Base-by-base conservation (phyloP, 2,888 invertebrate genomes). In the Pterostichus madidus region DNA sequence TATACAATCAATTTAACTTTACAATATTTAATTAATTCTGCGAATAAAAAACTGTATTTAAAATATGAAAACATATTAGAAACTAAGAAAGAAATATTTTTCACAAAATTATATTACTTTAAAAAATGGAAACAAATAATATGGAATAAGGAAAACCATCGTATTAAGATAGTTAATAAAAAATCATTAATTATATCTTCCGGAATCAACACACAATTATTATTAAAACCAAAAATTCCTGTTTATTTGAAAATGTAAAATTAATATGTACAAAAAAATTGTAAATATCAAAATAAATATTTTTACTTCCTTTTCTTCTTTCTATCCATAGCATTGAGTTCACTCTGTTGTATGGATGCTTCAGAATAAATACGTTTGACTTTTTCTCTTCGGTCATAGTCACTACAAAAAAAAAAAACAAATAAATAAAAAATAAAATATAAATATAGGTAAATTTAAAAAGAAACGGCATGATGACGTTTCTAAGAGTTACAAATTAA, bases 301-400 rank as follows among this genome's bases (percentile, higher is more conserved):
- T 56, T 39, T 84, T 85, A 85, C 83, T 86, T 87, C 83, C 86
- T 86, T 84, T 89, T 90, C 83, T 90, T 93, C 86, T 93, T 92
- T 86, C 92, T 92, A 84, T 93, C 92, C 85, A 97, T 87, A 87
- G 94, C 94, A 86, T 97, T 96, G 61, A 96, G 91, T 88, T 97
- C 97, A 32, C 95, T 94, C 89, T 97, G 97, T 88, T 97, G 97
- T 83, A 93, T 90, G 0, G 96, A 93, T 1, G 97, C 95, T 82
- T 96, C 96, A 11, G 95, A 93, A 90, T 94, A 95, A 79, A 98
- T 95, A 87, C 94, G 94, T 87, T 94, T 96, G 85, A 97, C 97
- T 89, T 96, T 97, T 68, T 94, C 93, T 87, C 94, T 95, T 6
- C 97, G 93, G 85, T 96, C 94, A 85, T 92, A 92, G 91, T 98